Evolutionary conservation across 2,888 invertebrate species (phyloP).

Genomic region (Lacanobia oleracea): DNA sequence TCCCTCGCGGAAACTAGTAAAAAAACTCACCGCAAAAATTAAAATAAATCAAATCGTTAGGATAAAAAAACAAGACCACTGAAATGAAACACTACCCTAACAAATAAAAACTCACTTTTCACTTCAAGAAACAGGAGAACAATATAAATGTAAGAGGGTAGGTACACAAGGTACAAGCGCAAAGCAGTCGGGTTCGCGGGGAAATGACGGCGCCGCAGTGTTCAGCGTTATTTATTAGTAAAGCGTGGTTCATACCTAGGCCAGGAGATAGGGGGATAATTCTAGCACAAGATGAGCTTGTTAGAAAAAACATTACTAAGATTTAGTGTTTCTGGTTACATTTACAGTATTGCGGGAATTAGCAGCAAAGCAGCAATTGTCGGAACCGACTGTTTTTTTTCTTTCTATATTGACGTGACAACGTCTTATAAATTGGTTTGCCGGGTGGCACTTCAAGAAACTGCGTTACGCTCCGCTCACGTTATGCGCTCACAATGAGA

Average conservation of each 20-base stretch:
- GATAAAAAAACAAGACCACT: not conserved
- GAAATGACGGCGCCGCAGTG: conserved; percentile 65
- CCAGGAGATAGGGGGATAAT: not conserved
- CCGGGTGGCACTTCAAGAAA: too few relatives aligned
- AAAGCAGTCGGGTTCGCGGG: conserved; percentile 48
- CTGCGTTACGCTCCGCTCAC: too few relatives aligned
- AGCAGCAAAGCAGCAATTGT: too few relatives aligned
- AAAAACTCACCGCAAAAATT: not conserved
- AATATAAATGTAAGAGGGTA: not conserved
- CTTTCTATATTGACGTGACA: too few relatives aligned
- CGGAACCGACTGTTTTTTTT: too few relatives aligned
- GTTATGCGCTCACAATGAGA: too few relatives aligned
- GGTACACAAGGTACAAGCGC: conserved; percentile 15
- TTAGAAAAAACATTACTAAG: too few relatives aligned
- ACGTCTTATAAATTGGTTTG: too few relatives aligned
- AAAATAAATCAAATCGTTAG: not conserved
- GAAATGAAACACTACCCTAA: not conserved
- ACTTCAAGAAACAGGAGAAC: conserved; percentile 4
- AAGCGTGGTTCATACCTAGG: conserved; percentile 65
- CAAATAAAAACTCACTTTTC: conserved; percentile 3
- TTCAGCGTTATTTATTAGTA: conserved; percentile 71
- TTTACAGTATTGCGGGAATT: too few relatives aligned
- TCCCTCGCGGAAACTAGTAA: too few relatives aligned
- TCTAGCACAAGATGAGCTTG: too few relatives aligned
- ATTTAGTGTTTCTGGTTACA: too few relatives aligned